Base-by-base conservation (phyloP, 1,140 invertebrate species). In the Drosophila prosaltans region DNA sequence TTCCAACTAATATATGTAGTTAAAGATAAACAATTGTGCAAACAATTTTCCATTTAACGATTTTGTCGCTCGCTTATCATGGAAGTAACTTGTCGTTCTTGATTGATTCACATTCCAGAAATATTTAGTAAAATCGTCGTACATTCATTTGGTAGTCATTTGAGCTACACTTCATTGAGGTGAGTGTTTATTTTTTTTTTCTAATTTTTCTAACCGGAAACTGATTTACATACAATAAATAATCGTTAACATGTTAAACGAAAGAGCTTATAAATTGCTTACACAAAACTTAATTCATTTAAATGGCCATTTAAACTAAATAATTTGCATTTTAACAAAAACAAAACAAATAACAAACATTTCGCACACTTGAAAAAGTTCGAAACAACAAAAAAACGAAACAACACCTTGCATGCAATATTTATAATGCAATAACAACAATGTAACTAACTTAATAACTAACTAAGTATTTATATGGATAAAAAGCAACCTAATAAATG, bases 261-360 rank as follows among this genome's bases (percentile, higher is more conserved):
- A 45, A 48, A 21, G 54, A 41, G 21, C 67, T 43, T 51, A 74
- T 74, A 67, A 75, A 68, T 70, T 74, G 59, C 55, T 66, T 60
- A 74, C 61, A 70, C 74, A 74, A 71, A 74, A 74, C 72, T 74
- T 72, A 78, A 81, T 74, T 80, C 73, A 76, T 68, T 70, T 70
- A 59, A 66, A 78, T 63, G 62, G 60, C 9, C 62, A 54, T 64
- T 81, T 62, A 72, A 72, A 76, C 65, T 67, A 59, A 63, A 58
- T 61, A 30, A 58, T 54, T 66, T 74, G 54, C 72, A 66, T 58
- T 67, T 26, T 48, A 61, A 65, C 32, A 61, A 54, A 43, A 65
- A 48, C 30, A 45, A n/a, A 6, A 36, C 54, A 45, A 21, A 74
- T 65, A 68, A 54, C 26, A 63, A 41, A 41, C 16, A 16, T 16